Evolutionary conservation across 2,113 vertebrate species (phyloP), one percentile per base, ranked within the genome.

Genomic region (Sylvilagus bachmani): DNA sequence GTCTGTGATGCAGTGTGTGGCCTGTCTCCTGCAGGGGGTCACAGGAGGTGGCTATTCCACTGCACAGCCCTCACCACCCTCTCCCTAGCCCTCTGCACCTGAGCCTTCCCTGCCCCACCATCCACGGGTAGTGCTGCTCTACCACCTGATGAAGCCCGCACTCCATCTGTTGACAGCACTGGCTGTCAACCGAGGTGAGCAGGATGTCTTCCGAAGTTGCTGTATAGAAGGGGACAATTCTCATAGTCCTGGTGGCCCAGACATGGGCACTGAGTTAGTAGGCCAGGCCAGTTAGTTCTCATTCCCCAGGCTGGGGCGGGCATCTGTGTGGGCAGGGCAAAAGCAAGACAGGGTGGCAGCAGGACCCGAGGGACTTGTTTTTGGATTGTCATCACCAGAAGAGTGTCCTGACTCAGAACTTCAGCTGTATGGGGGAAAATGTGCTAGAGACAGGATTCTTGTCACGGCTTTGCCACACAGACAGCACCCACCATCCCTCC

Each of bases 1-100:
- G 11, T 16, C 19, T 0, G 0, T 1, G 38, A 25, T 14, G 1
- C n/a, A n/a, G 2, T 44, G 44, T 25, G 16, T 64, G 31, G 6
- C 24, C 31, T 25, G 1, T 62, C 53, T 19, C 14, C 13, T 83
- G 24, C 2, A 78, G 16, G 49, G 5, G 17, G 25, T 58, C 49
- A 10, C 17, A 29, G 17, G 6, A 67, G 7, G 49, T 31, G 31
- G 12, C 74, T 9, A 0, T 58, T 36, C 38, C 10, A 3, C 13
- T 69, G 5, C 25, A 74, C 2, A 36, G 2, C 10, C 25, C 7
- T 79, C 1, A 17, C 1, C 61, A 33, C 11, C 27, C 13, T 11
- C 51, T 33, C 10, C 33, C 36, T 4, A 55, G 14, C 6, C 21
- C 4, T 53, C 22, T 67, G 38, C 14, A 12, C 27, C n/a, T 67